Evolutionary conservation across 2,888 invertebrate genomes (phyloP).

Genomic region (Macaria liturata): DNA sequence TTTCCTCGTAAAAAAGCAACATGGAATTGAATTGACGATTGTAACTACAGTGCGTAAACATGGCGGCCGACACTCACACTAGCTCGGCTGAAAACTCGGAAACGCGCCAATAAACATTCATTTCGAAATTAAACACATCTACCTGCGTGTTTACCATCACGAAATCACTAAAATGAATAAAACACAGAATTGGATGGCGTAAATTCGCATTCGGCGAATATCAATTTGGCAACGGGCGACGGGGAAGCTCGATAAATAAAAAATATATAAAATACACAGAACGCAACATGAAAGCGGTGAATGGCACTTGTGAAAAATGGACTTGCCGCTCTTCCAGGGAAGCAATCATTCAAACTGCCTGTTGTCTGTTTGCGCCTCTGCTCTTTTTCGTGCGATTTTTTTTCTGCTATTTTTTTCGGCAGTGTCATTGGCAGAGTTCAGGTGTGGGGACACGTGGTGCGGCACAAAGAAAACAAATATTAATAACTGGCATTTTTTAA

Average conservation of each 20-base stretch:
- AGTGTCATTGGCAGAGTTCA: conserved; percentile 80
- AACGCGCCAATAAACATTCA: conserved; percentile 79
- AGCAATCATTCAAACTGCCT: conserved; percentile 83
- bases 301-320: conserved; percentile 84
- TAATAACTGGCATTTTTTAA: conserved; percentile 83
- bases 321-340: conserved; percentile 82
- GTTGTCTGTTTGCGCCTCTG: conserved; percentile 82
- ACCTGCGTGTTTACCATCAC: conserved; percentile 79
- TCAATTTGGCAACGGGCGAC: conserved; percentile 72
- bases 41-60: conserved; percentile 52
- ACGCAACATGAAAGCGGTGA: conserved; percentile 79
- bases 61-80: conserved; percentile 35
- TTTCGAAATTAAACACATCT: conserved; percentile 81
- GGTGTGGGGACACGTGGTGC: conserved; percentile 81
- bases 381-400: conserved; percentile 76
- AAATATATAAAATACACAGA: conserved; percentile 76
- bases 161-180: conserved; percentile 82
- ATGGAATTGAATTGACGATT: conserved; percentile 41
- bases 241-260: conserved; percentile 72
- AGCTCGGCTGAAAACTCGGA: conserved; percentile 68
- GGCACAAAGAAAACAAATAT: conserved; percentile 80
- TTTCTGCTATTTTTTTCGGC: conserved; percentile 69
- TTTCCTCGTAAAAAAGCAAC: conserved; percentile 30
- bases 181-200: conserved; percentile 75
- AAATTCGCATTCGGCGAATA: conserved; percentile 77